Evolutionary conservation across 2,888 invertebrate species (phyloP), one percentile per base, ranked within the genome.

Genomic region (Harpagoxenus sublaevis): DNA sequence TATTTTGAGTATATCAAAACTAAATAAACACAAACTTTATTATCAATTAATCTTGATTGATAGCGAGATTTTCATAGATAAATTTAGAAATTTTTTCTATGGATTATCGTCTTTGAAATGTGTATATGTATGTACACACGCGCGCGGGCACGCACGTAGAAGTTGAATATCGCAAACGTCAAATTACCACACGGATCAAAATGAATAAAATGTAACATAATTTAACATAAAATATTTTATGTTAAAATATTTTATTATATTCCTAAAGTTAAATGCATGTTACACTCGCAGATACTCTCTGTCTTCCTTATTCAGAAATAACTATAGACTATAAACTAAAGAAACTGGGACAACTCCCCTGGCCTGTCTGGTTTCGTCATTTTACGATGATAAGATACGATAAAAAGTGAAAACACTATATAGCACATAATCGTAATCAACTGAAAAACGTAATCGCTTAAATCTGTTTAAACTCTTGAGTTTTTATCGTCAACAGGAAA

Each of bases 41-140:
- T 63, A 39, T 88, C 89, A 74, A 65, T 83, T 87, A 87, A 84
- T 86, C 88, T 90, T 89, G 90, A 88, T 87, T 89, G 87, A 88
- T 87, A 90, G 87, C 77, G 28, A 48, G 39, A 39, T 15, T 48
- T 60, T 23, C 9, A 12, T 48, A 9, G 15, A 48, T 28, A 57
- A 39, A 71, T 83, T 79, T 23, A 42, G 60, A 39, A 48, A 82
- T 84, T 84, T 86, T 79, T 83, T 73, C 55, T 70, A 62, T 39
- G 35, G 45, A 84, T 65, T 81, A 81, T 81, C n/a, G 15, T 45
- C 9, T 35, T 8, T 35, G 48, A 75, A 45, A 60, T 45, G 28
- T 60, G 9, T n/a, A n/a, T 70, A 35, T 8, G 31, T 42, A 23
- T 28, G 12, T 57, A 28, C 12, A 23, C 3, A 55, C 6, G 18